Conservation (phyloP, 1,140 invertebrate species). For the Aphelenchoides besseyi region DNA sequence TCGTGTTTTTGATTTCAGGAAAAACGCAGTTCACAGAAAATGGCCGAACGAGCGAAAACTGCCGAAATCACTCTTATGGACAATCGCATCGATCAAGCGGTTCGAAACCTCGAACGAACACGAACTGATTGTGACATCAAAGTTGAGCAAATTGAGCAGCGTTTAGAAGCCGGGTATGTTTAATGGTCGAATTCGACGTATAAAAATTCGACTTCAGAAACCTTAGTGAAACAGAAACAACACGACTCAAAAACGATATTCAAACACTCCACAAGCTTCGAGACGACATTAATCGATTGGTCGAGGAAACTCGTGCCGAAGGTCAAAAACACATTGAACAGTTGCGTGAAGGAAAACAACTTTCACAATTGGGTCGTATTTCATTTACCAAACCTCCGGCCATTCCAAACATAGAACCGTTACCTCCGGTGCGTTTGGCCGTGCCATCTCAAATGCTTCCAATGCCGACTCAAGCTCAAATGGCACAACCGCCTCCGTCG, state of each 20-base stretch:
- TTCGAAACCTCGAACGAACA: slow-evolving; percentile 43
- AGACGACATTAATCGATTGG: slow-evolving; percentile 36
- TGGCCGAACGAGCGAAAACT: slow-evolving; percentile 33
- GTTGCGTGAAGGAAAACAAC: slow-evolving; percentile 41
- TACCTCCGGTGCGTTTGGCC: slow-evolving; percentile 33
- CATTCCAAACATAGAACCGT: slow-evolving; percentile 26
- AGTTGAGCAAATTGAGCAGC: slow-evolving; percentile 33
- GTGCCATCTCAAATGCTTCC: background rate
- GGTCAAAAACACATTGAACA: slow-evolving; percentile 39
- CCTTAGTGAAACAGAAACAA: slow-evolving; percentile 21
- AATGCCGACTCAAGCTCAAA: background rate
- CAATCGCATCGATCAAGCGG: slow-evolving; percentile 43
- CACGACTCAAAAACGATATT: slow-evolving; percentile 39
- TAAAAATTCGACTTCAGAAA: too few relatives aligned
- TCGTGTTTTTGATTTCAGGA: slow-evolving; percentile 9
- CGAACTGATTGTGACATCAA: slow-evolving; percentile 45
- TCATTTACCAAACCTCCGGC: slow-evolving; percentile 45
- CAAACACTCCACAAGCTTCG: slow-evolving; percentile 39
- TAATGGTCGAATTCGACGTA: too few relatives aligned
- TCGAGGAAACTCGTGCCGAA: slow-evolving; percentile 39
- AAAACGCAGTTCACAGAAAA: background rate
- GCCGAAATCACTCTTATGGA: slow-evolving; percentile 43
- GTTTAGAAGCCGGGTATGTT: slow-evolving; percentile 29
- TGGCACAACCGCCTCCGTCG: background rate
- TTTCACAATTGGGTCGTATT: slow-evolving; percentile 46